Conservation (phyloP, 2,888 invertebrate genomes). For the Pammene aurita region DNA sequence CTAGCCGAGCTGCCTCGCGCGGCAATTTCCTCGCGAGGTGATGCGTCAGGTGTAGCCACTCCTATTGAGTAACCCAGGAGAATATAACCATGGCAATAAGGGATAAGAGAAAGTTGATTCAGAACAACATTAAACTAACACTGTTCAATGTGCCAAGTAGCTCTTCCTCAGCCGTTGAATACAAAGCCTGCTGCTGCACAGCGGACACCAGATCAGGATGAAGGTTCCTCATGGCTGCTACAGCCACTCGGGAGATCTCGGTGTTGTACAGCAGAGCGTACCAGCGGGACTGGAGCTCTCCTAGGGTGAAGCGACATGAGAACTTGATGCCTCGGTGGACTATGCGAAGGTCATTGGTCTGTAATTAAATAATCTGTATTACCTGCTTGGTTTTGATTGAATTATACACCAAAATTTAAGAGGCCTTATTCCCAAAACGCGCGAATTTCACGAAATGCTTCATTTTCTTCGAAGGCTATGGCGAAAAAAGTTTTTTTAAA, state of each 20-base stretch:
- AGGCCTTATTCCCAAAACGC: no score
- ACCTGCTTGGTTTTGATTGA: no score
- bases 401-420: no score
- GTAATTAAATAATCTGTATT: conserved; percentile 50
- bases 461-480: no score
- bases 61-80: no score
- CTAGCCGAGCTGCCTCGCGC: no score
- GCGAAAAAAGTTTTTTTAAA: no score
- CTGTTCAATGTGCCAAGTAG: conserved; percentile 91
- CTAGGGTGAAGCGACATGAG: conserved; percentile 96
- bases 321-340: conserved; percentile 97
- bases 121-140: conserved; percentile 55
- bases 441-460: no score
- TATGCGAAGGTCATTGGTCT: conserved; percentile 90
- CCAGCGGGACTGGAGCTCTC: conserved; percentile 98
- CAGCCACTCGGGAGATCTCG: conserved; percentile 95
- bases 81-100: no score
- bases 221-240: conserved; percentile 96
- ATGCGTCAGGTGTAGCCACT: no score
- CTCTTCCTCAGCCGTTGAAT: conserved; percentile 95
- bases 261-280: conserved; percentile 97
- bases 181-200: conserved; percentile 94
- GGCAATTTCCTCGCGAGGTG: no score
- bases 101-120: no score
- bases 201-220: conserved; percentile 95